Base-by-base conservation (phyloP, 2,113 vertebrate species). In the Vicugna pacos region DNA sequence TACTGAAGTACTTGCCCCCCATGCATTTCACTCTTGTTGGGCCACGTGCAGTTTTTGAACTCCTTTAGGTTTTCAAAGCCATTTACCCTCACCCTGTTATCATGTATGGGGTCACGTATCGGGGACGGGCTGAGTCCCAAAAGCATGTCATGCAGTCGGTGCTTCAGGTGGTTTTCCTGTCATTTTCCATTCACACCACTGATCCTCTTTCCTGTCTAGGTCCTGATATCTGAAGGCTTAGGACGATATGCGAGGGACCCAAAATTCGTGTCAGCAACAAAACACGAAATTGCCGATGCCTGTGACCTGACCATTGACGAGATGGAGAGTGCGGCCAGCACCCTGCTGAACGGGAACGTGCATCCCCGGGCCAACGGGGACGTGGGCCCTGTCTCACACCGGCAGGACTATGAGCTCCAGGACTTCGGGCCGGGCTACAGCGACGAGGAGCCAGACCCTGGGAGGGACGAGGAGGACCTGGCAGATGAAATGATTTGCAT, bases 401-500 rank as follows among this genome's bases (percentile, higher is more conserved):
- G 98, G 94, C 99, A 99, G 96, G 99, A 99, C 98, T 99, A 99
- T 1, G 99, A 99, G 89, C 98, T 99, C 95, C 99, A 99, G 97
- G 99, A 99, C 96, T 99, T 99, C 46, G 99, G 99, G 89, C 99
- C 99, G 52, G 99, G 99, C 96, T 99, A 99, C 98, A 99, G 99
- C 0, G 99, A 99, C 0, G 99, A 99, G 91, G 99, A 99, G 97
- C 99, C 99, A 0, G 99, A 99, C 94, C 97, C 94, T 0, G 99
- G 98, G 95, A 98, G 97, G 94, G 99, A 99, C 0, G 99, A 99
- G 98, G 99, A 99, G 98, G 99, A 99, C 98, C 99, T 99, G 98
- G 99, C 99, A 17, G 99, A 99, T 64, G 99, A 99, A 98, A 99
- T 99, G 99, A 99, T 99, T 97, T 99, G 99, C 98, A 99, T 99